Evolutionary conservation across 2,797 vertebrate species (phyloP).

Genomic region (Psittacula echo): DNA sequence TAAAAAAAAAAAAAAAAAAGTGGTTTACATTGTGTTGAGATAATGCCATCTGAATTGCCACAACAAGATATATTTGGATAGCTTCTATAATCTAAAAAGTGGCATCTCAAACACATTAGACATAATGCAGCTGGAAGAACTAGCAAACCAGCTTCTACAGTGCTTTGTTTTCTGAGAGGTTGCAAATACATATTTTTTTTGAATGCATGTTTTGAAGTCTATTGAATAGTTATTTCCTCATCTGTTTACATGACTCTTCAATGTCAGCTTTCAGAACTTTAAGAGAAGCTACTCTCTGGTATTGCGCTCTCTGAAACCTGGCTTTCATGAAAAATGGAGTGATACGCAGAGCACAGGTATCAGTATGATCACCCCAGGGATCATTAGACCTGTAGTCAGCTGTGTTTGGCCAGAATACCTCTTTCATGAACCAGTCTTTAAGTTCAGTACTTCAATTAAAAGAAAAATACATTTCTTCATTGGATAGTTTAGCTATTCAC

Average conservation of each 20-base stretch:
- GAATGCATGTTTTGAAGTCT: neutral
- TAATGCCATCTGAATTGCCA: neutral
- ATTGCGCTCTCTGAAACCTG: rapidly evolving
- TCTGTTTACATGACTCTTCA: neutral
- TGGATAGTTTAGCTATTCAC: neutral
- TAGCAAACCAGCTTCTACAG: neutral
- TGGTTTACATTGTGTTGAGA: neutral
- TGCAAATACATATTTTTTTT: neutral
- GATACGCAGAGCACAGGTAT: neutral
- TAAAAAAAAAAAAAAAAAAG: neutral
- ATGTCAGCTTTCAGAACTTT: neutral
- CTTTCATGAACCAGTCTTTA: neutral
- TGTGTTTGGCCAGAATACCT: neutral
- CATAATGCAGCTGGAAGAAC: neutral
- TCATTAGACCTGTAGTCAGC: neutral
- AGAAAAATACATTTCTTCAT: neutral
- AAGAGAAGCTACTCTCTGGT: neutral
- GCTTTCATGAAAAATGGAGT: neutral
- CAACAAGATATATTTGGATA: neutral
- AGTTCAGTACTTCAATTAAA: neutral
- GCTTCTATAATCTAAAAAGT: neutral
- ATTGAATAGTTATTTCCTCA: neutral
- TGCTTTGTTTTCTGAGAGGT: neutral
- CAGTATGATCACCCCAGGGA: rapidly evolving
- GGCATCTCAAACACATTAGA: neutral